Evolutionary conservation across 2,797 vertebrate species (phyloP), one percentile per base, ranked within the genome.

Genomic region (Apogon hyalosoma): DNA sequence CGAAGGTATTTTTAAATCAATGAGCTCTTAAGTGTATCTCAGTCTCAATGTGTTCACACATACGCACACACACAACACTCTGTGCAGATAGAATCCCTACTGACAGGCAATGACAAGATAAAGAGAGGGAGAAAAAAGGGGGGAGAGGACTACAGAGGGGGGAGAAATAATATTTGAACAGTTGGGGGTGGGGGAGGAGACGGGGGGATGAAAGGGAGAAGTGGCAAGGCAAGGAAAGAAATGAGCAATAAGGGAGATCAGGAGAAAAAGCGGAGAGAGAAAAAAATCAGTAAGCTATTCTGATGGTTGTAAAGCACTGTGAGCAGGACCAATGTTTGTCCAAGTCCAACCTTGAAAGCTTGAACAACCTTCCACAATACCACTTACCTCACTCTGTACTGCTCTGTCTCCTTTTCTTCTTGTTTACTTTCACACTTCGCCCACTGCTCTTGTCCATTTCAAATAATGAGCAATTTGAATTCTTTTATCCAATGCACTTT

Each of bases 1-100:
- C 90, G 90, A 89, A 93, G 92, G 92, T 93, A 94, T 94, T 94
- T 93, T 94, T 94, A 93, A 93, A 93, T 94, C 93, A 93, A 94
- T 93, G 88, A 91, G 90, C 85, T 87, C 87, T 90, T 92, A 92
- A 91, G 90, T 90, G 83, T 84, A 91, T 93, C 90, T 91, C 85
- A 83, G 87, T 91, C 88, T 89, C 86, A 87, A 89, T 86, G 87
- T 88, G 86, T 88, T 81, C 83, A 80, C 84, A 87, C 79, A 73
- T 62, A 84, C 60, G 73, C 83, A 67, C 73, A 55, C 90, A 84
- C 85, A 90, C 90, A 89, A 88, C 85, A 88, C 85, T 86, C 82
- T 36, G 84, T 76, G 78, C 85, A 90, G 90, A 90, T 72, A 80
- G 82, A 92, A 92, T 93, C 93, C 92, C 92, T 82, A 92, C 87